Evolutionary conservation across 2,888 invertebrate genomes (phyloP).

Genomic region (Heteromurus nitidus): DNA sequence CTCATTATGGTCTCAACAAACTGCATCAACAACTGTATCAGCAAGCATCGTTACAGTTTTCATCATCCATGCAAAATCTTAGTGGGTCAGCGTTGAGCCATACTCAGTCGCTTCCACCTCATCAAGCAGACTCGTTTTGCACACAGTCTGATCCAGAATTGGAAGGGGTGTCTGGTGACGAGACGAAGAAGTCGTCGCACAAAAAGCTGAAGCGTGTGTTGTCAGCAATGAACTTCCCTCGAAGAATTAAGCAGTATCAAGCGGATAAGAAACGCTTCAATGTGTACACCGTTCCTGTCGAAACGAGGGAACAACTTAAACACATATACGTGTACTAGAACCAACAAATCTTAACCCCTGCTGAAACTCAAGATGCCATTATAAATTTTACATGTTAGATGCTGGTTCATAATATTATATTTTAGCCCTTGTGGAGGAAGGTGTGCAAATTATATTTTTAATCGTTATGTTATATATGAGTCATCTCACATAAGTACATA

Average conservation of each 20-base stretch:
- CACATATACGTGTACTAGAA: slow-evolving; percentile 72
- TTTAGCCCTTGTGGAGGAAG: no score
- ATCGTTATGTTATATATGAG: no score
- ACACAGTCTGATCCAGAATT: slow-evolving; percentile 44
- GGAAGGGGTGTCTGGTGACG: slow-evolving; percentile 28
- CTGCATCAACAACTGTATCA: slow-evolving; percentile 58
- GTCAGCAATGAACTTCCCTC: slow-evolving; percentile 69
- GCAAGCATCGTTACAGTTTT: slow-evolving; percentile 45
- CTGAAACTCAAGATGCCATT: slow-evolving; percentile 38
- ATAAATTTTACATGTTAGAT: no score
- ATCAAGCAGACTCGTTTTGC: neutral
- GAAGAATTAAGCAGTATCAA: slow-evolving; percentile 67
- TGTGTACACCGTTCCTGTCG: slow-evolving; percentile 70
- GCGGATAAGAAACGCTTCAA: slow-evolving; percentile 71
- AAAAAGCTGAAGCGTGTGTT: slow-evolving; percentile 65
- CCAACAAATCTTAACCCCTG: neutral
- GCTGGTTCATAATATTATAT: no score
- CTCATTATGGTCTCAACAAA: slow-evolving; percentile 63
- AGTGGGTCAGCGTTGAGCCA: slow-evolving; percentile 8
- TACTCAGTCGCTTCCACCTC: slow-evolving; percentile 10
- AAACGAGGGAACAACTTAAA: slow-evolving; percentile 72
- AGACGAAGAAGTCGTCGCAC: slow-evolving; percentile 30
- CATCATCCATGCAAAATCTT: slow-evolving; percentile 45
- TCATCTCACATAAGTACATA: neutral
- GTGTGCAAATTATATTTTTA: no score